Conservation (phyloP, 1,140 invertebrate species). For the Mizuhopecten yessoensis region DNA sequence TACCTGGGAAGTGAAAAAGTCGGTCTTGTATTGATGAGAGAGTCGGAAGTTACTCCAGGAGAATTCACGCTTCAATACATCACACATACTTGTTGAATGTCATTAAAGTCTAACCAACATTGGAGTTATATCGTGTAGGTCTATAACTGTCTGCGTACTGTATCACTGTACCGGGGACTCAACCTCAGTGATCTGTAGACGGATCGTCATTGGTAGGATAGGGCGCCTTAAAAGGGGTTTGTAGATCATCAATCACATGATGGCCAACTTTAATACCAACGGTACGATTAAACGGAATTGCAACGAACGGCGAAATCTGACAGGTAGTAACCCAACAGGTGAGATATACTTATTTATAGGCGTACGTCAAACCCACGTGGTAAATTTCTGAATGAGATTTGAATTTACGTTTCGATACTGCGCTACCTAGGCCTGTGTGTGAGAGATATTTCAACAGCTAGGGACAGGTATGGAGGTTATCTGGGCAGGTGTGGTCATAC, state of each 20-base stretch:
- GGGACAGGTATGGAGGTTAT: not conserved
- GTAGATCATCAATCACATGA: not conserved
- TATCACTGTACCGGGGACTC: not conserved
- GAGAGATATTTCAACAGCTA: not conserved
- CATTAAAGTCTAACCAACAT: not conserved
- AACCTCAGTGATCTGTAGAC: not conserved
- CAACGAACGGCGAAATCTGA: not conserved
- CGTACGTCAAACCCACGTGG: no score
- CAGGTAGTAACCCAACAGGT: not conserved
- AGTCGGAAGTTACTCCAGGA: conserved; percentile 19
- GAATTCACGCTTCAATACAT: not conserved
- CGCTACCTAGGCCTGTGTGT: not conserved
- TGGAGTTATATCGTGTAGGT: not conserved
- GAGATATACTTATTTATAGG: not conserved
- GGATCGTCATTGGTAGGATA: not conserved
- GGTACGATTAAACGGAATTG: not conserved
- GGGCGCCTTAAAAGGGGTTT: not conserved
- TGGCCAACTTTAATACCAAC: not conserved
- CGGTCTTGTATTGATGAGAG: conserved; percentile 5
- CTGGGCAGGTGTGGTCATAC: not conserved
- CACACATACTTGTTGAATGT: not conserved
- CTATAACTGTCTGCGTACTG: not conserved
- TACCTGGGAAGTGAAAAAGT: not conserved
- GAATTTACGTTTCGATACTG: not conserved
- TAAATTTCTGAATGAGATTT: conserved; percentile 3